Evolutionary conservation across 2,888 invertebrate species (phyloP), one percentile per base, ranked within the genome.

Genomic region (Diaperis boleti): DNA sequence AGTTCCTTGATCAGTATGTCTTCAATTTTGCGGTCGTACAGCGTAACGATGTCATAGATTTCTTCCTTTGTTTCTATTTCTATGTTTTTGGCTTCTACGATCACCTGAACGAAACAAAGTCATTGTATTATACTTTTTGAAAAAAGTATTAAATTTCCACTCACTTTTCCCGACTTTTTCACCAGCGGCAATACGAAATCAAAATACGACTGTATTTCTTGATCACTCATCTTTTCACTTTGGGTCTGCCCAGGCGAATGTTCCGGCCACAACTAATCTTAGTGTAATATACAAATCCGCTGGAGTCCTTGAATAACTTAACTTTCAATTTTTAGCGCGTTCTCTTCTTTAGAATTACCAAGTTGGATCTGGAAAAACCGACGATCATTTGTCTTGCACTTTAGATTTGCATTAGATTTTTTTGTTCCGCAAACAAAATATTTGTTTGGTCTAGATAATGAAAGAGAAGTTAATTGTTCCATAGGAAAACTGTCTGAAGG

Each of bases 21-120:
- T 79, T 95, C 94, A 14, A 94, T 89, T 74, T 86, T 85, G 71
- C 85, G 84, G 77, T 94, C 94, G 65, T 90, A 91, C 74, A 90
- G 87, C 1, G 94, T 95, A 3, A 95, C 94, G 22, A 94, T 82
- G 81, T 94, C 92, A 49, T 86, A 85, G 49, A 82, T 82, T 1
- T 82, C 81, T 1, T 82, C 81, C 81, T 92, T 92, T 2, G 83
- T 81, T 63, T 85, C 81, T 2, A 89, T 79, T 17, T 79, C 78
- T 68, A 85, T 83, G 35, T 83, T 75, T 65, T 80, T 79, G 7
- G 86, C 87, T 65, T 83, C 84, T 42, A 80, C 77, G 41, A 89
- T 84, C 59, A 86, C 80, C 88, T 88, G 4, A 42, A 42, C 2
- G n/a, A n/a, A n/a, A n/a, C n/a, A n/a, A n/a, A n/a, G n/a, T n/a